phyloP scores from a whole-genome alignment of 2,113 vertebrate genomes.

The Sceloporus undulatus region DNA sequence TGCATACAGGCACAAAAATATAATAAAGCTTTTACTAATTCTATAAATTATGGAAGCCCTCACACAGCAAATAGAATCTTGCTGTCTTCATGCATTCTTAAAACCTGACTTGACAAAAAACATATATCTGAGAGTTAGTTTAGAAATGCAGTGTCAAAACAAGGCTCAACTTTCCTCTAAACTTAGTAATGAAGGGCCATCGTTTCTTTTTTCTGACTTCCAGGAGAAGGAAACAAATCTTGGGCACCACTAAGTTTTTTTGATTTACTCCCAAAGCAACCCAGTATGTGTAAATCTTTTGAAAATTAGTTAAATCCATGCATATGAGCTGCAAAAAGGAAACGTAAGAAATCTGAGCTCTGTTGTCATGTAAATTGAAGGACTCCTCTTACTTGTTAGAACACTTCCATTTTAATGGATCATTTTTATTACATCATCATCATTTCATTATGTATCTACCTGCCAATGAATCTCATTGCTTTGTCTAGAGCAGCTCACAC shows the following conservation, averaged over 20 bases:
- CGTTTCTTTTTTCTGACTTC: background rate
- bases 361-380: background rate
- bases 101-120: constrained; percentile 42
- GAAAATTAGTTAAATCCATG: background rate
- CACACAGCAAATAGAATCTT: constrained; percentile 74
- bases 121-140: background rate
- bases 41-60: constrained; percentile 81
- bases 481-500: background rate
- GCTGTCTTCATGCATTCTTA: constrained; percentile 75
- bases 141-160: background rate
- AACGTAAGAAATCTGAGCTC: background rate
- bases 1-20: constrained; percentile 72
- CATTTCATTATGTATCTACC: background rate
- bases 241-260: background rate
- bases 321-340: background rate
- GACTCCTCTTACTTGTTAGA: too few species aligned
- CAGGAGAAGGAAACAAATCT: background rate
- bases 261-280: background rate
- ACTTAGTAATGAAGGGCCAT: background rate
- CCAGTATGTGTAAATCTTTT: background rate
- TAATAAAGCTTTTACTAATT: constrained; percentile 80
- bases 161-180: background rate
- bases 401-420: background rate
- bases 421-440: background rate
- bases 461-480: background rate